phyloP scores from a whole-genome alignment of 2,888 invertebrate species.

The Cephus pygmeus region DNA sequence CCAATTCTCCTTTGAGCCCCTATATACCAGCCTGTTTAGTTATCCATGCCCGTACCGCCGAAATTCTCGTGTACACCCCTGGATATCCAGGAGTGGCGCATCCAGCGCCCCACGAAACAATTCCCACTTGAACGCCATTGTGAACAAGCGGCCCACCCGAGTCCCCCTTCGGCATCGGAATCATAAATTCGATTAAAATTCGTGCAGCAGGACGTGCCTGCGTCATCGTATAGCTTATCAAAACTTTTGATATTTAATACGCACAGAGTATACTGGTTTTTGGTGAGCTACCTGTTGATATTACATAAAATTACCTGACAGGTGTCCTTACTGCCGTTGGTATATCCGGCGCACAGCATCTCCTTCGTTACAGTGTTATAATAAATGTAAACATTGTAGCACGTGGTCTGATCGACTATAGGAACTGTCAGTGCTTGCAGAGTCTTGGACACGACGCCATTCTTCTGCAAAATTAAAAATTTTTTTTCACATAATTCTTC shows the following conservation, averaged over 20 bases:
- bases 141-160: conserved; percentile 72
- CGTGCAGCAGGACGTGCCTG: too few relatives aligned
- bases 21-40: conserved; percentile 52
- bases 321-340: conserved; percentile 70
- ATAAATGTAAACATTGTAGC: conserved; percentile 3
- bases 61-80: conserved; percentile 71
- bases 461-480: too few relatives aligned
- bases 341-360: conserved; percentile 74
- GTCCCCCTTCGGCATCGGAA: conserved; percentile 65
- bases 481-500: too few relatives aligned
- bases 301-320: conserved; percentile 67
- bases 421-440: conserved; percentile 27
- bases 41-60: conserved; percentile 64
- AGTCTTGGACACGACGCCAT: neutral
- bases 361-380: conserved; percentile 65
- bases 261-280: too few relatives aligned
- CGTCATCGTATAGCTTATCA: too few relatives aligned
- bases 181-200: too few relatives aligned
- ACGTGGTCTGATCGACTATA: conserved; percentile 32
- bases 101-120: conserved; percentile 72
- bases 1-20: too few relatives aligned
- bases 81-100: conserved; percentile 69
- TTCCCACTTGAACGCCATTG: conserved; percentile 66
- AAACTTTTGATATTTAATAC: too few relatives aligned
- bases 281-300: too few relatives aligned